Conservation (phyloP, 2,113 vertebrate genomes). For the Neolamprologus fasciatus region DNA sequence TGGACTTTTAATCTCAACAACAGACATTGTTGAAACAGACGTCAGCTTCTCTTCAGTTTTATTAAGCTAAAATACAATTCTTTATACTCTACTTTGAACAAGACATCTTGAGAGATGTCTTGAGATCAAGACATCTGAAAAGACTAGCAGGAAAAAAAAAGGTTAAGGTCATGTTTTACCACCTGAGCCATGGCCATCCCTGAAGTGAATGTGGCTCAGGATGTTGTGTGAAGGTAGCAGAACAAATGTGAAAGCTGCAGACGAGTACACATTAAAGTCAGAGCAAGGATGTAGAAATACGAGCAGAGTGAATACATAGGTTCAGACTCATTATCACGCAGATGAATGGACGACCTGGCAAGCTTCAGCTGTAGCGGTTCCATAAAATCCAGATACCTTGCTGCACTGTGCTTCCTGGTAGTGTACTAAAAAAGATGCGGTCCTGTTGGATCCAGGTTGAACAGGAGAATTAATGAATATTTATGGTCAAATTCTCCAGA, state of each 20-base stretch:
- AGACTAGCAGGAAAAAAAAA: background rate
- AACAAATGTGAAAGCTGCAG: background rate
- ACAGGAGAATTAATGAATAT: background rate
- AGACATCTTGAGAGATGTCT: background rate
- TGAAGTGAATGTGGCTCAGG: background rate
- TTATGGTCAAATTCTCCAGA: background rate
- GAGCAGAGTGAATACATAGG: background rate
- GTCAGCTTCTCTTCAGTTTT: background rate
- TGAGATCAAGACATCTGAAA: background rate
- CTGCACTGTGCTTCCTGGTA: background rate
- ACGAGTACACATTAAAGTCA: background rate
- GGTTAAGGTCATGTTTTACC: background rate
- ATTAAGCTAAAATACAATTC: background rate
- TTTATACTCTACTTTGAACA: background rate
- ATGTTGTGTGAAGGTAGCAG: background rate
- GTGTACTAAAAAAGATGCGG: background rate
- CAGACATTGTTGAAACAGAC: background rate
- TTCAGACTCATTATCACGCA: background rate
- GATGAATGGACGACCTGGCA: background rate
- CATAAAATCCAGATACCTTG: background rate
- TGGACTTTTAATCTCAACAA: background rate
- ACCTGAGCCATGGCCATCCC: background rate
- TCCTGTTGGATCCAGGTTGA: background rate
- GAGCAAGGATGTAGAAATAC: background rate
- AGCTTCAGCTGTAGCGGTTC: background rate